Evolutionary conservation across 2,113 vertebrate species (phyloP).

Genomic region (Neolamprologus sp.): DNA sequence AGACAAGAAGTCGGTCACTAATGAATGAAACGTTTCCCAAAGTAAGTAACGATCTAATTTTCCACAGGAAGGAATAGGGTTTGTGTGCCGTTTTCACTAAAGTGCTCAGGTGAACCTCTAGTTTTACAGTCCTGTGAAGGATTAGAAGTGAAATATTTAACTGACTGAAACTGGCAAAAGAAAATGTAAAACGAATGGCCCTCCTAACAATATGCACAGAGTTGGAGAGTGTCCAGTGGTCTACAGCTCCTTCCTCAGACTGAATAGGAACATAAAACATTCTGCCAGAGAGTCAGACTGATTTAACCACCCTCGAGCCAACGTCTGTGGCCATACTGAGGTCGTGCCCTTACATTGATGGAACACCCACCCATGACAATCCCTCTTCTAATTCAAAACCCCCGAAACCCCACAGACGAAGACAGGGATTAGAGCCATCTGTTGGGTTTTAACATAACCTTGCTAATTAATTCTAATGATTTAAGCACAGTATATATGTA

Average conservation of each 20-base stretch:
- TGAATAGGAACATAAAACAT: constrained; percentile 46
- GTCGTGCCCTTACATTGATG: constrained; percentile 22
- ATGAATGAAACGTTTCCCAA: background rate
- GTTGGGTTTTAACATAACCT: constrained; percentile 28
- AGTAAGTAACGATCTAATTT: background rate
- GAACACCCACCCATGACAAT: background rate
- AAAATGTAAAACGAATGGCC: background rate
- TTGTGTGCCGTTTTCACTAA: background rate
- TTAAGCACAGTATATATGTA: background rate
- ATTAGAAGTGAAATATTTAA: background rate
- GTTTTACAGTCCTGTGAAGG: background rate
- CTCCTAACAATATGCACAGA: background rate
- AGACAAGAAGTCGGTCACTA: background rate
- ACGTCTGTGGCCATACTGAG: background rate
- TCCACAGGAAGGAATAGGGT: background rate
- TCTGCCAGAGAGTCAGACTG: constrained; percentile 25
- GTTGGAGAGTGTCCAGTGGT: constrained; percentile 5
- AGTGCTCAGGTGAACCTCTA: background rate
- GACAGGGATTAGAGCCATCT: constrained; percentile 8
- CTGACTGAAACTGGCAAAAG: background rate
- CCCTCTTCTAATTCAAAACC: constrained; percentile 13
- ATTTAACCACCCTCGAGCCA: background rate
- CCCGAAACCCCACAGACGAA: constrained; percentile 5
- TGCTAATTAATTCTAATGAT: constrained; percentile 10
- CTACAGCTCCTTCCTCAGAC: background rate